Conservation (phyloP, 2,797 vertebrate species). For the Schizopygopsis malacanthus region DNA sequence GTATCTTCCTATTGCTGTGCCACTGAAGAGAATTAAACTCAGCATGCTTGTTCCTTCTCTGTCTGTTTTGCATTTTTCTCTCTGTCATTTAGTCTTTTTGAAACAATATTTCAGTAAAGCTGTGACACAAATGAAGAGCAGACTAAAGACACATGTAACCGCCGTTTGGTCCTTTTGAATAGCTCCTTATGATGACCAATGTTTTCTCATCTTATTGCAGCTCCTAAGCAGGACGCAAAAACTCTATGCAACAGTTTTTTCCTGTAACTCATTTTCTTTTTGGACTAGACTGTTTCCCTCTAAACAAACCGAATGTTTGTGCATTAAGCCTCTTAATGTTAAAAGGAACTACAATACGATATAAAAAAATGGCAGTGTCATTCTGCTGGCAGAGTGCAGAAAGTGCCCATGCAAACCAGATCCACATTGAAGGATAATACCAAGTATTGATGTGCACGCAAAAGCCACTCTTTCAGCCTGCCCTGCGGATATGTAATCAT, state of each 20-base stretch:
- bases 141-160: slow-evolving; percentile 42
- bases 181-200: slow-evolving; percentile 8
- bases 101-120: slow-evolving; percentile 25
- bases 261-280: slow-evolving; percentile 23
- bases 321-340: slow-evolving; percentile 20
- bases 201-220: slow-evolving; percentile 6
- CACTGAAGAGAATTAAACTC: slow-evolving; percentile 43
- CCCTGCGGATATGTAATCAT: slow-evolving; percentile 74
- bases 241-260: not conserved
- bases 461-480: slow-evolving; percentile 62
- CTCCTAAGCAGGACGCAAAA: slow-evolving; percentile 3
- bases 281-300: slow-evolving; percentile 9
- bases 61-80: slow-evolving; percentile 39
- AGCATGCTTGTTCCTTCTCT: slow-evolving; percentile 18
- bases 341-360: slow-evolving; percentile 22
- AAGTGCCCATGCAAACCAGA: slow-evolving; percentile 75
- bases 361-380: slow-evolving; percentile 41
- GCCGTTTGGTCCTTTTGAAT: slow-evolving; percentile 48
- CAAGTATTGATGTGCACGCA: slow-evolving; percentile 56
- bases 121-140: slow-evolving; percentile 58
- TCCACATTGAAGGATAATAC: slow-evolving; percentile 72
- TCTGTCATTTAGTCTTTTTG: slow-evolving; percentile 23
- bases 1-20: slow-evolving; percentile 30
- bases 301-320: slow-evolving; percentile 21
- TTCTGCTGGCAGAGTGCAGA: slow-evolving; percentile 67